Base-by-base conservation (phyloP, 2,888 invertebrate species). In the Himalopsyche kuldschensis region DNA sequence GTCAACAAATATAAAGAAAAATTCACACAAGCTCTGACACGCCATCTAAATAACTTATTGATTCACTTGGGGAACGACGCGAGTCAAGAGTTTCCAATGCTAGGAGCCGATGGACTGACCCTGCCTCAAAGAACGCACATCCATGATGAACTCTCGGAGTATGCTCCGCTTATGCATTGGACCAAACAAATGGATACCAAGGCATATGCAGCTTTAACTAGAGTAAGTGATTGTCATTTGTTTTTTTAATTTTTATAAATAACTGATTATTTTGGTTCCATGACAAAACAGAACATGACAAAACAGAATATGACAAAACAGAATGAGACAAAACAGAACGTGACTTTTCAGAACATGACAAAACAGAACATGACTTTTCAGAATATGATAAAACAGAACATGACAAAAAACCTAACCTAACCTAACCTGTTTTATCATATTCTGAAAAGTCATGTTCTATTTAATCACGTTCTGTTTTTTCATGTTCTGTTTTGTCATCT, bases 1-100 rank as follows among this genome's bases (percentile, higher is more conserved):
- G 94, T 97, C 87, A 95, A 96, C 86, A 95, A 95, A 88, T 93
- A 95, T 88, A 94, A 95, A 88, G 93, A 94, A 48, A 95, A 95
- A 89, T 97, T 97, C 89, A 95, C 97, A 0, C 94, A 95, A 82
- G 94, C 95, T 75, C 94, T 99, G 81, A 95, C 96, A 84, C 94
- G 98, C 27, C 98, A 99, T 90, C 92, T 99, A 79, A 98, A 98
- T 89, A 98, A 99, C 91, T 93, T 97, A 80, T 97, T 99, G 87
- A 97, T 98, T 88, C 98, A 99, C 91, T 94, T 98, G 91, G 98
- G 94, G 80, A 93, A 93, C 89, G 93, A 91, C 88, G 91, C 91
- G 80, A 89, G 89, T 84, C 88, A 87, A 85, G 88, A 88, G 84
- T 78, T 87, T 83, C 80, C 87, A 86, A 83, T 86, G 86, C 76